Percentiles rank a stretch among this genome's conserved stretches.
phyloP scores from a whole-genome alignment of 2,113 vertebrate genomes.

The Callochromis pleurospilus region DNA sequence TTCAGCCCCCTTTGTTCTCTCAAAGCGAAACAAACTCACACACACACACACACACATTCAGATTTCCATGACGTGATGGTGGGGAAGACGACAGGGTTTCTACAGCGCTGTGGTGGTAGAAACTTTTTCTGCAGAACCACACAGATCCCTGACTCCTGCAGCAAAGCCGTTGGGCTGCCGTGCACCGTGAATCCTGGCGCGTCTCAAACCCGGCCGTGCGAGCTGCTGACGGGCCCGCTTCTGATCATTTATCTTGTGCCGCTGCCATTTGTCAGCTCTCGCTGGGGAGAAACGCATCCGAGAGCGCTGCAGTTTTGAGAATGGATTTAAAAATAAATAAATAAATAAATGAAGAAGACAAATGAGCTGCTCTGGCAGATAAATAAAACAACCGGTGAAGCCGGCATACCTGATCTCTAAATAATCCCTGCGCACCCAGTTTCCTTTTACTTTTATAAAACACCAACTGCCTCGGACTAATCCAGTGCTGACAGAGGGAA shows the following conservation, averaged over 20 bases:
- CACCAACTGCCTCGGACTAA: neutral
- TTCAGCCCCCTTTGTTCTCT: constrained; percentile 49
- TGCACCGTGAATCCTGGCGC: neutral
- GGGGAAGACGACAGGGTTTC: constrained; percentile 41
- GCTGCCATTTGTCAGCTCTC: neutral
- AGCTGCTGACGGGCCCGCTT: neutral
- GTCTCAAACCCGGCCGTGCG: neutral
- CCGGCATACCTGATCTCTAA: neutral
- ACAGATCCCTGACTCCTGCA: constrained; percentile 27
- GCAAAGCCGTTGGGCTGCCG: neutral
- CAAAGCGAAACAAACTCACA: constrained; percentile 31
- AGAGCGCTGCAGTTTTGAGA: neutral
- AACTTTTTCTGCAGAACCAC: constrained; percentile 9
- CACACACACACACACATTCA: constrained; percentile 3
- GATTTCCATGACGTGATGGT: constrained; percentile 57
- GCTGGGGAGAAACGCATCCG: neutral
- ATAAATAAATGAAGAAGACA: neutral
- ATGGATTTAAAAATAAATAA: neutral
- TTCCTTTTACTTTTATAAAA: neutral
- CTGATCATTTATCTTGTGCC: neutral
- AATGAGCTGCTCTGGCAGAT: neutral
- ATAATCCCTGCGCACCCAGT: neutral
- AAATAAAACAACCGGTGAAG: neutral
- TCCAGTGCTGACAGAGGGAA: neutral
- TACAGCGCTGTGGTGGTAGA: constrained; percentile 7